Evolutionary conservation across 2,113 vertebrate genomes (phyloP).

Genomic region (Pluvianellus socialis): DNA sequence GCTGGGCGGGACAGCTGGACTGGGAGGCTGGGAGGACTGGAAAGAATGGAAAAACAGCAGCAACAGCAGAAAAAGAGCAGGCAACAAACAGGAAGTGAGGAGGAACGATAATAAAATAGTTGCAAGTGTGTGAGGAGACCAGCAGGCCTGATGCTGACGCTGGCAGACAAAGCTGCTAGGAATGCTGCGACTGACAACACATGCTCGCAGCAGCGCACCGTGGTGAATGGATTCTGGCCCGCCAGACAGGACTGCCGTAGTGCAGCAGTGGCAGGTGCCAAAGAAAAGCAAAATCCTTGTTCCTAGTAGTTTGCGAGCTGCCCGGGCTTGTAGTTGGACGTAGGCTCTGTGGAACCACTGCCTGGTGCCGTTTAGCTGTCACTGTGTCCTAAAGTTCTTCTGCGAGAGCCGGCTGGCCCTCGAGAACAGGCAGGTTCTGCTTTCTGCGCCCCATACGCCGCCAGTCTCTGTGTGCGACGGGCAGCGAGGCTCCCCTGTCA

Average conservation of each 20-base stretch:
- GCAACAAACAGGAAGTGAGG: not conserved
- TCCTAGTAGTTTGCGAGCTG: not conserved
- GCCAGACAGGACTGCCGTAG: not conserved
- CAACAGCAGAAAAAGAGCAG: not conserved
- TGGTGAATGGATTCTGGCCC: not conserved
- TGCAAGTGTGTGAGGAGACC: not conserved
- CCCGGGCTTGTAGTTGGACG: not conserved
- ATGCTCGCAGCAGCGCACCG: not conserved
- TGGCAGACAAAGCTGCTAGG: not conserved
- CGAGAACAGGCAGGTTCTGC: not conserved
- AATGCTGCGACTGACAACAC: not conserved
- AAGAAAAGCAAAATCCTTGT: not conserved
- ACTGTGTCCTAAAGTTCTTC: not conserved
- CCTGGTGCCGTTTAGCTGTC: not conserved
- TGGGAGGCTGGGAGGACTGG: not conserved
- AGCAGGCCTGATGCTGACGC: not conserved
- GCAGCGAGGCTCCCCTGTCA: not conserved
- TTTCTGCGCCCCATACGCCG: not conserved
- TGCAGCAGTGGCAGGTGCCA: not conserved
- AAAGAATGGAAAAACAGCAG: not conserved
- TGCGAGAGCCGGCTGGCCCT: not conserved
- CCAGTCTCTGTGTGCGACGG: not conserved
- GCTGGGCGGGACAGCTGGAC: conserved; percentile 28
- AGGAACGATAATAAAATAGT: not conserved
- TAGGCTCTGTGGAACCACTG: not conserved